Evolutionary conservation across 2,888 invertebrate species (phyloP).

Genomic region (Drosophila hamatofila): DNA sequence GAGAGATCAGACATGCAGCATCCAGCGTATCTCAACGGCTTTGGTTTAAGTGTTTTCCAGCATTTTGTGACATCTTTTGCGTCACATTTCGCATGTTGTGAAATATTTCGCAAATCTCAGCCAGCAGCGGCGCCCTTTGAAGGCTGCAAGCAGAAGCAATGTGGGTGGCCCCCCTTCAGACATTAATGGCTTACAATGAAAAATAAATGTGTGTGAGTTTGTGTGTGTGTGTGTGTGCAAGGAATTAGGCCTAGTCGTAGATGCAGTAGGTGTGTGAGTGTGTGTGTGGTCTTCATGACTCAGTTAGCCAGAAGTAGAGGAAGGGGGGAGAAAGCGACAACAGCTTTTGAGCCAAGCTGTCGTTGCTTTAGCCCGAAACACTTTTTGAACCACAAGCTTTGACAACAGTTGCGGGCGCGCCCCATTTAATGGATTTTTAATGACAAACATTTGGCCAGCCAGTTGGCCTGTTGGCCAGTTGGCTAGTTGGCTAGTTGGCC

Average conservation of each 20-base stretch:
- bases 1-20: constrained; percentile 7
- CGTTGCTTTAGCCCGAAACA: constrained; percentile 18
- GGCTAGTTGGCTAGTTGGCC: constrained; percentile 25
- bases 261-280: constrained; percentile 11
- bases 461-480: neutral
- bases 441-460: constrained; percentile 60
- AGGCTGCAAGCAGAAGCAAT: constrained; percentile 27
- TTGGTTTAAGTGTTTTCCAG: constrained; percentile 70
- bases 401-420: constrained; percentile 60
- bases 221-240: neutral
- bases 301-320: constrained; percentile 16
- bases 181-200: constrained; percentile 74
- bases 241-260: constrained; percentile 13
- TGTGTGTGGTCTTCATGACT: constrained; percentile 33
- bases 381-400: constrained; percentile 56
- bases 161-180: constrained; percentile 67
- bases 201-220: constrained; percentile 29
- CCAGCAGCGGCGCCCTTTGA: constrained; percentile 66
- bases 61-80: constrained; percentile 76
- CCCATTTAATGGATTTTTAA: constrained; percentile 73
- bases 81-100: constrained; percentile 75
- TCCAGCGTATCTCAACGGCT: constrained; percentile 8
- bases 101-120: constrained; percentile 81
- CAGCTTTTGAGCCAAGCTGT: constrained; percentile 41
- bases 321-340: neutral